Evolutionary conservation across 1,140 invertebrate species (phyloP), one percentile per base, ranked within the genome.

Genomic region (Limonius californicus): DNA sequence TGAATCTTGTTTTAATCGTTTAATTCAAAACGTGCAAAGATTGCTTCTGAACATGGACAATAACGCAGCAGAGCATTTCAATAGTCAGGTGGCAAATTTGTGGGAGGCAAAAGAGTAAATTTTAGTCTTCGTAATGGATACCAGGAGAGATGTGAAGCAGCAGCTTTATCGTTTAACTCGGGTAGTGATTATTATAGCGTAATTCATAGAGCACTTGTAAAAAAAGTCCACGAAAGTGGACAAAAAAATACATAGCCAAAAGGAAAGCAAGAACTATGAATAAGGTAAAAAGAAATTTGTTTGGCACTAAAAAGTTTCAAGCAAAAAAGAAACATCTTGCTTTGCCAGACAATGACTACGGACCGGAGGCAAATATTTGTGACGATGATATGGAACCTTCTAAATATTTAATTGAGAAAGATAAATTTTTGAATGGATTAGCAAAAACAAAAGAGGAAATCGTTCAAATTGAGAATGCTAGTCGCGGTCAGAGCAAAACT

Each of bases 71-170:
- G 69, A 72, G 62, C 18, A 57, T 12, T 73, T 63, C 55, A 63
- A 72, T 60, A 68, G 50, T 23, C 72, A 19, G 58, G 68, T 45
- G 59, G 65, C 6, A 73, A 72, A 65, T 67, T 69, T 66, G 54
- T 67, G 19, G 68, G 70, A 1, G 69, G 60, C 2, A 72, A 72
- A 57, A 43, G 68, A 30, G 66, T 64, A 54, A 69, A 72, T 57
- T 71, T 65, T 59, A 56, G 66, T 2, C 19, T 55, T 21, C 58
- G 56, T 50, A 54, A 47, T 2, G 1, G n/a, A 2, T 61, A 61
- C 19, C 59, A 61, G 35, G 14, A 20, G 7, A 39, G 35, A 20
- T 56, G 16, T 20, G 19, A 43, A 8, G 54, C 60, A 12, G 53
- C 60, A 9, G 54, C 64, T 1, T 43, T 71, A 2, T 61, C 64